A percentile compares a stretch with the other conserved stretches of the same genome.
Conservation (phyloP, 2,113 vertebrate genomes). For the Austrofundulus limnaeus region DNA sequence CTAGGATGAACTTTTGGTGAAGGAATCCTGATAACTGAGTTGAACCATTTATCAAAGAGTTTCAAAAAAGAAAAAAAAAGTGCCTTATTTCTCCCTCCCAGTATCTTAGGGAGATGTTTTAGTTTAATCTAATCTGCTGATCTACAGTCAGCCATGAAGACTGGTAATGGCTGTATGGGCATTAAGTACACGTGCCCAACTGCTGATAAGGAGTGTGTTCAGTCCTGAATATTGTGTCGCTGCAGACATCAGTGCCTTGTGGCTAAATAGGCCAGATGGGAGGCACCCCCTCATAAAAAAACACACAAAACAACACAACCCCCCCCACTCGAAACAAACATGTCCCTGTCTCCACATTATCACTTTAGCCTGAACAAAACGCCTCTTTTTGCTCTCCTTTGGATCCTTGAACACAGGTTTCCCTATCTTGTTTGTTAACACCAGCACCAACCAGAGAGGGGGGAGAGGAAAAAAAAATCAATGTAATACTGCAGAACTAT, state of each 20-base stretch:
- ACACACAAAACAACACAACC: conserved; percentile 4
- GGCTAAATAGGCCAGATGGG: conserved; percentile 36
- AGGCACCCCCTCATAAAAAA: conserved; percentile 12
- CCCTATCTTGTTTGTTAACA: conserved; percentile 89
- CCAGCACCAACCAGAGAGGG: conserved; percentile 79
- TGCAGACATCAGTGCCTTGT: conserved; percentile 18
- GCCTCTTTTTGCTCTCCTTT: conserved; percentile 61
- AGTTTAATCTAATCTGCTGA: conserved; percentile 24
- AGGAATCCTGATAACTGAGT: background rate
- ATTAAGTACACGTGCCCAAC: conserved; percentile 7
- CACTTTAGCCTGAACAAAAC: conserved; percentile 65
- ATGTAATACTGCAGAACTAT: conserved; percentile 94
- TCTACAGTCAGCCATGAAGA: conserved; percentile 15
- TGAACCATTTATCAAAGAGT: background rate
- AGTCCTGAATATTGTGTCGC: conserved; percentile 28
- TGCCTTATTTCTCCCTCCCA: background rate
- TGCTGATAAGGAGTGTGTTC: conserved; percentile 33
- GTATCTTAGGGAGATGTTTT: background rate
- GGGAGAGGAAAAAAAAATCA: conserved; percentile 80
- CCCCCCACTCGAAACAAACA: conserved; percentile 68
- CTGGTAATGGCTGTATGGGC: conserved; percentile 2
- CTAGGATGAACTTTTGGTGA: background rate
- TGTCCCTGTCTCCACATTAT: conserved; percentile 63
- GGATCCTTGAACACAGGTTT: conserved; percentile 78
- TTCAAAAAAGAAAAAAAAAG: background rate